These are phyloP conservation scores for Bacillus rossius DNA, from an alignment of 1,140 invertebrate species.

Conservation along the genomic window DNA sequence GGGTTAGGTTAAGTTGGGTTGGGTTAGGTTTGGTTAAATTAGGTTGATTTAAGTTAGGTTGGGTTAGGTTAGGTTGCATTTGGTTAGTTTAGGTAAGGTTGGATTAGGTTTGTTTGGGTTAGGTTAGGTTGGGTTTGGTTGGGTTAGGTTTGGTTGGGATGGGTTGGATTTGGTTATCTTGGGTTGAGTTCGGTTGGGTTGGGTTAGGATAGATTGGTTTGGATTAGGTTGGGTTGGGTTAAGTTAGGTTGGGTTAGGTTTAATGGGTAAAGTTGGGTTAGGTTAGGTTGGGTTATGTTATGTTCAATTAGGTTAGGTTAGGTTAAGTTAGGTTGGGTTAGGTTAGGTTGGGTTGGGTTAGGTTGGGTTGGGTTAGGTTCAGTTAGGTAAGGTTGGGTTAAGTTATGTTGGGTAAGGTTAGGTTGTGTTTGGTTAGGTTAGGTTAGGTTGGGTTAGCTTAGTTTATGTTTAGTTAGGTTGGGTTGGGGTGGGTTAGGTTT, in stretches of 20 bases:
- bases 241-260: not conserved
- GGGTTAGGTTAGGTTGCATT: constrained; percentile 6
- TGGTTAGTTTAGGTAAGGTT: not conserved
- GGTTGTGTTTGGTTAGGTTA: too few relatives aligned
- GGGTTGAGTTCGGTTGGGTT: not conserved
- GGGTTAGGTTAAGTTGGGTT: constrained; percentile 2
- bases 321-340: not conserved
- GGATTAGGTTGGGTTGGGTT: not conserved
- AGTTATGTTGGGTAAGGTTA: not conserved
- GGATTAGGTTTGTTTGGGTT: not conserved
- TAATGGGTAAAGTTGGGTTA: not conserved
- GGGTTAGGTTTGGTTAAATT: constrained; percentile 1
- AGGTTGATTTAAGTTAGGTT: constrained; percentile 1
- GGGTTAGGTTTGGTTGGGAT: not conserved
- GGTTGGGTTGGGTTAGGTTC: not conserved
- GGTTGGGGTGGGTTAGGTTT: too few relatives aligned
- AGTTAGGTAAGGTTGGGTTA: not conserved
- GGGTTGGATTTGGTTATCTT: not conserved
- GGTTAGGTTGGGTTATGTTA: not conserved
- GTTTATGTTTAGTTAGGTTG: too few relatives aligned
- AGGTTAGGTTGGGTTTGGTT: not conserved
- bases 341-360: not conserved
- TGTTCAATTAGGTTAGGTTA: not conserved
- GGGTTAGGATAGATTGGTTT: not conserved
- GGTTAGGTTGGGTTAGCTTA: too few relatives aligned